Evolutionary conservation across 2,888 invertebrate genomes (phyloP).

Genomic region (Bellardia bayeri): DNA sequence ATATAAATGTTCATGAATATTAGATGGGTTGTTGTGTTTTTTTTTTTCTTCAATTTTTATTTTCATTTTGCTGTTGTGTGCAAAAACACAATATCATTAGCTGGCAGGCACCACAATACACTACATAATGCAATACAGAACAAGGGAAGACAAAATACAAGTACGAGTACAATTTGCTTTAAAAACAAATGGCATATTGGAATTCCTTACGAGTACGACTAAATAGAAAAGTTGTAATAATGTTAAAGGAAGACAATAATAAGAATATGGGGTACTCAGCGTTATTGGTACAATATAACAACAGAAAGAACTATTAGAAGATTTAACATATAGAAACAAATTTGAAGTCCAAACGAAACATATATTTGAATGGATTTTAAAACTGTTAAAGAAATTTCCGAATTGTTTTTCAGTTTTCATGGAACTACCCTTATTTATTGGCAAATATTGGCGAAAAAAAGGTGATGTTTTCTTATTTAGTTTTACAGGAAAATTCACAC

Average conservation of each 20-base stretch:
- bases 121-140: slow-evolving; percentile 5
- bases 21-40: slow-evolving; percentile 37
- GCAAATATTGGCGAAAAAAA: neutral
- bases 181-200: slow-evolving; percentile 50
- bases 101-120: neutral
- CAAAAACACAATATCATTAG: slow-evolving; percentile 63
- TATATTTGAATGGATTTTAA: too few relatives aligned
- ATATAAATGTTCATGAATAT: slow-evolving; percentile 67
- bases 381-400: too few relatives aligned
- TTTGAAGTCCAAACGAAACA: too few relatives aligned
- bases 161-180: slow-evolving; percentile 9
- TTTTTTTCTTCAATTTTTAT: neutral
- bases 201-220: neutral
- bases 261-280: too few relatives aligned
- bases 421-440: too few relatives aligned
- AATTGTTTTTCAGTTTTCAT: too few relatives aligned
- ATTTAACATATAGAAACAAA: too few relatives aligned
- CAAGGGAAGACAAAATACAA: neutral
- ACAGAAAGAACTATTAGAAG: too few relatives aligned
- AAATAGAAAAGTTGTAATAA: too few relatives aligned
- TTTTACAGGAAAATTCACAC: slow-evolving; percentile 18
- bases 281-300: neutral
- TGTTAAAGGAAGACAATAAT: too few relatives aligned
- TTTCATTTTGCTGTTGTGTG: slow-evolving; percentile 39
- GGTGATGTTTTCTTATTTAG: slow-evolving; percentile 37